phyloP scores from a whole-genome alignment of 2,888 invertebrate genomes.

The Liodrosophila aerea region DNA sequence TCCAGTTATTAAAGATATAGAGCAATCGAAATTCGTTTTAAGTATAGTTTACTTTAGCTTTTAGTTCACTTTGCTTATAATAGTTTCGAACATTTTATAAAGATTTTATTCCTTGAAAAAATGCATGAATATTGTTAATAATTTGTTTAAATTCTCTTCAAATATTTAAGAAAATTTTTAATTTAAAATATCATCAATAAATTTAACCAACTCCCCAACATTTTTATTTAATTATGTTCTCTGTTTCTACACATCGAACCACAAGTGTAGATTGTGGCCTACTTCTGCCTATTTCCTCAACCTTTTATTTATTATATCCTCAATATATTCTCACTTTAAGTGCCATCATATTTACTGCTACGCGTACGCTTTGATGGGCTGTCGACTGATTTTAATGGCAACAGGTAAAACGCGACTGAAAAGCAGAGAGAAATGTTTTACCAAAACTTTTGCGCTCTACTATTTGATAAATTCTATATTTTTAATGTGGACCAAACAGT shows the following conservation, averaged over 20 bases:
- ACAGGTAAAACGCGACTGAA: slow-evolving; percentile 19
- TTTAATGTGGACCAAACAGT: slow-evolving; percentile 28
- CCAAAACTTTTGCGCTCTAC: slow-evolving; percentile 17
- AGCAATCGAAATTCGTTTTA: too few species aligned
- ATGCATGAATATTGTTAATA: too few species aligned
- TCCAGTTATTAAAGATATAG: too few species aligned
- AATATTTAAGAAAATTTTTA: too few species aligned
- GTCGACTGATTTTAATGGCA: slow-evolving; percentile 61
- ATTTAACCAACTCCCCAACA: too few species aligned
- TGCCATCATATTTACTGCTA: slow-evolving; percentile 4
- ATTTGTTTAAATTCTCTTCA: too few species aligned
- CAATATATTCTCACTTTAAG: slow-evolving; percentile 2
- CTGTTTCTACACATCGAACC: not conserved
- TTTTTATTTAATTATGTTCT: too few species aligned
- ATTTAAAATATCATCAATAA: too few species aligned
- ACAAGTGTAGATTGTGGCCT: slow-evolving; percentile 2
- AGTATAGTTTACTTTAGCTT: too few species aligned
- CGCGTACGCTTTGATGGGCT: slow-evolving; percentile 47
- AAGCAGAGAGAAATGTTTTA: slow-evolving; percentile 12
- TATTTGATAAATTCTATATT: slow-evolving; percentile 28
- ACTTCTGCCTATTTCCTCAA: slow-evolving; percentile 1
- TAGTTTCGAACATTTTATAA: too few species aligned
- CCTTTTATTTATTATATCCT: not conserved
- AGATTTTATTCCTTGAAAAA: too few species aligned
- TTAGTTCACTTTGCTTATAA: too few species aligned